phyloP scores from a whole-genome alignment of 2,113 vertebrate species.

The Neoarius graeffei region DNA sequence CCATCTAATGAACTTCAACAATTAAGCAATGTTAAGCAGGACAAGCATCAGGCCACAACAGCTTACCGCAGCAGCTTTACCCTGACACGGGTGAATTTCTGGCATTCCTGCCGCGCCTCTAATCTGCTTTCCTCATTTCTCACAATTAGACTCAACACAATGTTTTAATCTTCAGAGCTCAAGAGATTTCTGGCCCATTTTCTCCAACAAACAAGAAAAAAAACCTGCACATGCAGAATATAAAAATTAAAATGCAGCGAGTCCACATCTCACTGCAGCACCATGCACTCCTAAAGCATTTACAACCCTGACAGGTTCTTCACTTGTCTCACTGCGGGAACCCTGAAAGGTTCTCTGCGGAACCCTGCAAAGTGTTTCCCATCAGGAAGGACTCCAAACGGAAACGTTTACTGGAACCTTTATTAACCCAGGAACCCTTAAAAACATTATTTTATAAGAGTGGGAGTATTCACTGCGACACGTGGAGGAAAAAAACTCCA shows the following conservation, averaged over 20 bases:
- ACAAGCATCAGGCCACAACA: slow-evolving; percentile 35
- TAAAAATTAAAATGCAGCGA: too few relatives aligned
- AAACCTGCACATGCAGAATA: neutral
- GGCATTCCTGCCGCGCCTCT: slow-evolving; percentile 48
- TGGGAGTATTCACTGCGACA: neutral
- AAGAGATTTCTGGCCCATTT: slow-evolving; percentile 40
- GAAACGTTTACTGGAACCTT: neutral
- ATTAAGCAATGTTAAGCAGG: slow-evolving; percentile 4
- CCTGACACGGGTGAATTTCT: slow-evolving; percentile 46
- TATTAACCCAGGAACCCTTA: neutral
- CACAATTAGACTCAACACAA: slow-evolving; percentile 51
- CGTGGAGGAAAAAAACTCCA: neutral
- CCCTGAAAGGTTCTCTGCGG: neutral
- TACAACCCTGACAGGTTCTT: neutral
- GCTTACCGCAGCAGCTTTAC: slow-evolving; percentile 50
- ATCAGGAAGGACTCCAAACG: neutral
- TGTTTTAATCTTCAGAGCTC: slow-evolving; percentile 51
- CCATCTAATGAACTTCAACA: slow-evolving; percentile 12
- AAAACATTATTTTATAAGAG: neutral
- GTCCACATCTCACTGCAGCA: neutral
- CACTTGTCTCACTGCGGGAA: neutral
- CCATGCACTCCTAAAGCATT: neutral
- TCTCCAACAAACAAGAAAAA: neutral
- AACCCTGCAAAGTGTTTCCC: neutral
- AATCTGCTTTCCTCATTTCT: slow-evolving; percentile 56